Conservation (phyloP, 30 jellyfish, hydroid and myxozoan species). For the Rhopilema esculentum region DNA sequence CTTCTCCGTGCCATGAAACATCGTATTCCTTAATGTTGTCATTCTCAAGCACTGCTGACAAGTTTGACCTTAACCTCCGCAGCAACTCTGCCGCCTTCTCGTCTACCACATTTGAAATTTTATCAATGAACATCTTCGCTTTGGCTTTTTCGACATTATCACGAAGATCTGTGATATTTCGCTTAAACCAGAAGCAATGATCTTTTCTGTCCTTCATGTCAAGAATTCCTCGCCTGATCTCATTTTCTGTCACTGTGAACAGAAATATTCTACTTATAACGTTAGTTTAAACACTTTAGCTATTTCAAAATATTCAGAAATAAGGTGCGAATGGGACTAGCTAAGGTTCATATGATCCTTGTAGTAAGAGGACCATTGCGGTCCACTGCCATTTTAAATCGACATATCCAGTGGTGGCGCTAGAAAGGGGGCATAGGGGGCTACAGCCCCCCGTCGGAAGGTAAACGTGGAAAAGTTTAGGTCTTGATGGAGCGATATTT, state of each 20-base stretch:
- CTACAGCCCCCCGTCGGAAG: too few species aligned
- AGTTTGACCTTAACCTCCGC: constrained; percentile 27
- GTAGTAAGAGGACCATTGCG: too few species aligned
- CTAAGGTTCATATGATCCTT: too few species aligned
- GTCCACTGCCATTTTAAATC: too few species aligned
- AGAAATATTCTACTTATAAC: not conserved
- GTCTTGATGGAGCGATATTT: too few species aligned
- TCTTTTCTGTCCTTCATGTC: constrained; percentile 49
- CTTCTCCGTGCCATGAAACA: constrained; percentile 77
- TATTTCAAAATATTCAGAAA: too few species aligned
- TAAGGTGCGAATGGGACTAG: too few species aligned
- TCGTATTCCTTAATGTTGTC: constrained; percentile 58
- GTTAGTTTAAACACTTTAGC: not conserved
- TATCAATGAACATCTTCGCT: constrained; percentile 82
- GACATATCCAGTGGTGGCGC: too few species aligned
- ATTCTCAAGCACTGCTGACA: constrained; percentile 40
- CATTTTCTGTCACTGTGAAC: constrained; percentile 85
- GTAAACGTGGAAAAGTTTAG: too few species aligned
- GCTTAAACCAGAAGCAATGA: constrained; percentile 89
- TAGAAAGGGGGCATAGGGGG: too few species aligned
- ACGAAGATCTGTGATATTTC: constrained; percentile 69
- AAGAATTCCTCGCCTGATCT: constrained; percentile 75
- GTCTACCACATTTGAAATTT: constrained; percentile 67
- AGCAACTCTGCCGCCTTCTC: constrained; percentile 70
- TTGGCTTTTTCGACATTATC: constrained; percentile 46